Evolutionary conservation across 64 coral and sea anemone species (phyloP).

Genomic region (Trachythela sp.): DNA sequence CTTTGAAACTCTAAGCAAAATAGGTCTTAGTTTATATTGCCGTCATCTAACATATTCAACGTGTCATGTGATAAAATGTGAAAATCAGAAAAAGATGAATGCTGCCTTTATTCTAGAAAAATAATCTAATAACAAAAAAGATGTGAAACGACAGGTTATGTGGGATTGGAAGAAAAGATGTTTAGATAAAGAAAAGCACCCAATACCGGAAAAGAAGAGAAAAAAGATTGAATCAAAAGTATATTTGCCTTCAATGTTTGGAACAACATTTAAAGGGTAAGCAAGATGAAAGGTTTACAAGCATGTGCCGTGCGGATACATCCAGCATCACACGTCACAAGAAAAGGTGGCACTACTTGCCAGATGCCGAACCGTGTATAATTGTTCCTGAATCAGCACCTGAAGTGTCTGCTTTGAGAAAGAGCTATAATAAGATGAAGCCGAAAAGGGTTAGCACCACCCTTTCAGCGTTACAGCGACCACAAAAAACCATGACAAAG

Average conservation of each 20-base stretch:
- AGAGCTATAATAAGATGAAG: not conserved
- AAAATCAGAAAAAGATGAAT: not conserved
- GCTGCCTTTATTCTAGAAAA: not conserved
- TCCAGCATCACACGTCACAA: not conserved
- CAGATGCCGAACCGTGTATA: not conserved
- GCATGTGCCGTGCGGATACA: not conserved
- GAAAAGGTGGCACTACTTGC: not conserved
- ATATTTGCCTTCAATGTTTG: slow-evolving; percentile 8
- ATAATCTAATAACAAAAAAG: not conserved
- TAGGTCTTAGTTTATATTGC: not conserved
- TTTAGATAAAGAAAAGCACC: no score
- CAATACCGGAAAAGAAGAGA: not conserved
- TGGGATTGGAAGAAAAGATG: no score
- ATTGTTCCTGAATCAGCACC: slow-evolving; percentile 3
- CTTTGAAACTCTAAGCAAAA: not conserved
- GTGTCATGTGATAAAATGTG: not conserved
- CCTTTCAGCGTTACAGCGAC: not conserved
- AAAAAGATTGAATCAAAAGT: not conserved
- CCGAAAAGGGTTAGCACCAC: not conserved
- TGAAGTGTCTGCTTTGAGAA: not conserved
- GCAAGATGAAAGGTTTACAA: not conserved
- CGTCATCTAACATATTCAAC: not conserved
- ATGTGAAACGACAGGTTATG: not conserved
- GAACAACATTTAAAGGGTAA: not conserved
- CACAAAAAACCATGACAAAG: no score